Base-by-base conservation (phyloP, 2,797 vertebrate genomes). In the Myotis vivesi region DNA sequence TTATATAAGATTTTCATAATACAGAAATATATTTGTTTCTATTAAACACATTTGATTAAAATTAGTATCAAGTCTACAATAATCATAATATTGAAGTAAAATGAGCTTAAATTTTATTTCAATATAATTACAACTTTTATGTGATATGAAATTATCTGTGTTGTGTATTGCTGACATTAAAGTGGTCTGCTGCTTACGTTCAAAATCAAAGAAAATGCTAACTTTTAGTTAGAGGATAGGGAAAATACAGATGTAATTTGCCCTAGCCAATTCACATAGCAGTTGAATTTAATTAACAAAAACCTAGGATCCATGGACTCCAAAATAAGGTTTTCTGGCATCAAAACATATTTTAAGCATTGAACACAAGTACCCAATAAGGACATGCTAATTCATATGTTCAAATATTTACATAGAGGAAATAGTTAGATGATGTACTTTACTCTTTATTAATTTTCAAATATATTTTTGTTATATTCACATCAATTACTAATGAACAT, bases 241-340 rank as follows among this genome's bases (percentile, higher is more conserved):
- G 49, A 69, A 87, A 88, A 94, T 57, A 77, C 22, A 84, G 53
- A 79, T 90, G 30, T 72, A 55, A 80, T 73, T 53, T 90, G 59
- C 15, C 11, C 44, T 28, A 36, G 23, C 13, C 30, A 90, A 75
- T 19, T 59, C 73, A 85, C 28, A 86, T 81, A 75, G 7, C 22
- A 28, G 28, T 75, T 92, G 7, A 68, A 73, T 80, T 68, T 73
- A 84, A 64, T 79, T 55, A n/a, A 57, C 12, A 73, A 36, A 92
- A 79, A 9, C 6, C 49, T 22, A 86, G 20, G 38, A 51, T 80
- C 17, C 16, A 38, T 66, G 19, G 38, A 51, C 30, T 85, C 25
- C 8, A 79, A 89, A 89, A 53, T 88, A 69, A 79, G 19, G 59
- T 20, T 13, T 90, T 51, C 62, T 69, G 28, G 49, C 28, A 28